Evolutionary conservation across 2,113 vertebrate species (phyloP), one percentile per base, ranked within the genome.

Genomic region (Actinemys pallida): DNA sequence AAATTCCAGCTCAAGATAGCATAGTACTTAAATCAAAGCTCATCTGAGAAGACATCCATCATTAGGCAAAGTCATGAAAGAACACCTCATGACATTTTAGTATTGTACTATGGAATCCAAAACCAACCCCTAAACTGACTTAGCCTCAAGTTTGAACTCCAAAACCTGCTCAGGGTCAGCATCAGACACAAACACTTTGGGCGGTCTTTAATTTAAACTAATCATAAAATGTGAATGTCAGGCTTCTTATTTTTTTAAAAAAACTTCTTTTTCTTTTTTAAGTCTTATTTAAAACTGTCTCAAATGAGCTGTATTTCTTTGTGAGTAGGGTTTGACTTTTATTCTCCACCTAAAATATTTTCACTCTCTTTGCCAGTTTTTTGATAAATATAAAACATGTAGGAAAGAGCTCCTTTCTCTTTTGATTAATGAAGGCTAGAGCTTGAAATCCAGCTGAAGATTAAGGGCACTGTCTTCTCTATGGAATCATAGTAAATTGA

Each of bases 401-500:
- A 65, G n/a, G 89, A 95, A 81, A 87, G 39, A 86, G 79, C 13
- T 80, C n/a, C 85, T 22, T 88, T 27, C 45, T 75, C 39, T 86
- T 90, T 56, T 93, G 76, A 96, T 96, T 94, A 95, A 96, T 94
- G 82, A 95, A 94, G 57, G 69, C 80, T 92, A 76, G 86, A 87
- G 39, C 84, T 86, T 92, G 86, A 94, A 96, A 94, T 89, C 52
- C 84, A 89, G 85, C 78, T 89, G 90, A 96, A 95, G 94, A 96
- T 97, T 97, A 95, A 95, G 93, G 84, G 54, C 83, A 86, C 84
- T 89, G 80, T 89, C 90, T 96, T 82, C 95, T 97, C 88, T 54
- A 8, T 90, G 45, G 79, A 95, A 79, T 96, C 85, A 92, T n/a
- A 87, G 6, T 90, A 90, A 94, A 97, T 89, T 90, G 90, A 96